phyloP scores from a whole-genome alignment of 2,888 invertebrate species.

The Thysanoteuthis rhombus region DNA sequence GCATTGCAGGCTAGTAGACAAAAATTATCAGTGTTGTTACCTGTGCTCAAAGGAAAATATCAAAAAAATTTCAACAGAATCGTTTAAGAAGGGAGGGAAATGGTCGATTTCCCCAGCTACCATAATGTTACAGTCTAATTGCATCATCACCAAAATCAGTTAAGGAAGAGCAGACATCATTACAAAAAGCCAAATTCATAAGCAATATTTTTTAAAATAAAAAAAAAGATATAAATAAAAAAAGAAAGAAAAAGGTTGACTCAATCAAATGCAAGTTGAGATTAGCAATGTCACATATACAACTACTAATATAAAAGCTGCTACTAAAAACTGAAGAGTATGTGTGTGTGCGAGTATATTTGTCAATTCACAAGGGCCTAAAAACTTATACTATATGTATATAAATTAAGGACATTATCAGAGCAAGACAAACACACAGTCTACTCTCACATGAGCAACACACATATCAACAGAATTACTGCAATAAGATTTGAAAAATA shows the following conservation, averaged over 20 bases:
- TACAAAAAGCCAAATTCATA: slow-evolving; percentile 12
- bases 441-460: no score
- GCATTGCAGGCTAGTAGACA: no score
- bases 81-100: background rate
- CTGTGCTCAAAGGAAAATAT: background rate
- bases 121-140: background rate
- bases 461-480: no score
- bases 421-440: no score
- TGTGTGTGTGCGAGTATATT: background rate
- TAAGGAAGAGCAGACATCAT: background rate
- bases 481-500: no score
- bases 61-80: no score
- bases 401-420: no score
- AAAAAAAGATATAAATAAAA: background rate
- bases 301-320: background rate
- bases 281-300: background rate
- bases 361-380: no score
- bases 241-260: background rate
- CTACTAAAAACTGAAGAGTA: background rate
- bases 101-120: background rate
- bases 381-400: no score
- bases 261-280: background rate
- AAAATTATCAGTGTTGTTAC: background rate
- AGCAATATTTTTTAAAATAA: background rate
- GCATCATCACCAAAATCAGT: no score